Evolutionary conservation across 2,797 vertebrate genomes (phyloP).

Genomic region (Ciconia nigra): DNA sequence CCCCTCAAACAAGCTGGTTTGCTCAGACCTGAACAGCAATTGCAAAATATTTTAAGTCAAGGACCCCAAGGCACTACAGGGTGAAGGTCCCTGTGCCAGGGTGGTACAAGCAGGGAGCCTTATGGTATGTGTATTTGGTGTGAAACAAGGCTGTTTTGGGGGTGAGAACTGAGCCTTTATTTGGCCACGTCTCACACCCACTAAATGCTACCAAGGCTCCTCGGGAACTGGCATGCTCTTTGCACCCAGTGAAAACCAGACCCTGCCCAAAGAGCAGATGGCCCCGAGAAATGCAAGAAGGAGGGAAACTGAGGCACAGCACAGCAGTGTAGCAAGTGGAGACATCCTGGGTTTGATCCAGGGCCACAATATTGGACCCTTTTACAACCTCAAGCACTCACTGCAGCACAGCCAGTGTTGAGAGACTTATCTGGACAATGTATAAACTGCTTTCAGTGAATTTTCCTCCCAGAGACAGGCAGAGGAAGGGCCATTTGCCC

Average conservation of each 20-base stretch:
- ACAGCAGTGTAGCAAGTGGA: rapidly evolving
- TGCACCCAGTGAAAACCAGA: background rate
- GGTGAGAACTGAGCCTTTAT: background rate
- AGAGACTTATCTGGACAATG: background rate
- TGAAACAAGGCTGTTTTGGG: background rate
- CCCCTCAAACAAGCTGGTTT: background rate
- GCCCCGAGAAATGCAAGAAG: background rate
- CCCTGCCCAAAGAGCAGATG: background rate
- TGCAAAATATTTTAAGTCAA: background rate
- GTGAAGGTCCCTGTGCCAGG: background rate
- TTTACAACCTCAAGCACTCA: background rate
- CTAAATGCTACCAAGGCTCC: background rate
- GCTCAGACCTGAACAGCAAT: background rate
- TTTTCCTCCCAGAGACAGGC: rapidly evolving
- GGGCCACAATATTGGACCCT: background rate
- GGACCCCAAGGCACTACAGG: rapidly evolving
- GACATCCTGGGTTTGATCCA: background rate
- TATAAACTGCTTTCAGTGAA: background rate
- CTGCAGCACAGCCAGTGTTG: background rate
- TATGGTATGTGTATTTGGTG: too few relatives aligned
- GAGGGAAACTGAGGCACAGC: background rate
- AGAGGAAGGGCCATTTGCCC: background rate
- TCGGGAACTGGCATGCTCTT: background rate
- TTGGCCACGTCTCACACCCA: background rate
- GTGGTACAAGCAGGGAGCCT: background rate